Conservation (phyloP, 2,888 invertebrate genomes). For the Furcula furcula region DNA sequence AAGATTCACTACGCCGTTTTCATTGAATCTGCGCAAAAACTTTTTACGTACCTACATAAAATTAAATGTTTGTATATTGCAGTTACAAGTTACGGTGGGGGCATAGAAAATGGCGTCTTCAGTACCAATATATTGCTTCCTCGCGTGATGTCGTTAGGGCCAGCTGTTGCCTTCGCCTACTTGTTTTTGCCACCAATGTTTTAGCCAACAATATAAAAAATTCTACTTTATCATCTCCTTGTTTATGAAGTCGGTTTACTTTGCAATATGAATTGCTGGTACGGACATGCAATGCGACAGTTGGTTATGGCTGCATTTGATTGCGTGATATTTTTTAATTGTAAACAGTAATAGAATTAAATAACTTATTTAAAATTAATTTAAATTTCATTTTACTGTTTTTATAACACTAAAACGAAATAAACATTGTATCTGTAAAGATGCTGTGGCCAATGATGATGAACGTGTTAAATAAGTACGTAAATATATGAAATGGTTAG, state of each 20-base stretch:
- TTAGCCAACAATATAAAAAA: constrained; percentile 60
- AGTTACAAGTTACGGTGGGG: constrained; percentile 37
- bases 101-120: constrained; percentile 68
- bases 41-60: constrained; percentile 30
- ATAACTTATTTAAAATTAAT: too few relatives aligned
- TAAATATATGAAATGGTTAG: too few relatives aligned
- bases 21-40: constrained; percentile 9
- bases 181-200: constrained; percentile 64
- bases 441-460: too few relatives aligned
- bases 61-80: constrained; percentile 28
- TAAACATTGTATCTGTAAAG: too few relatives aligned
- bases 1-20: background rate
- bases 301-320: constrained; percentile 26
- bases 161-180: constrained; percentile 67
- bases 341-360: too few relatives aligned
- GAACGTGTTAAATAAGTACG: too few relatives aligned
- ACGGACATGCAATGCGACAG: constrained; percentile 39
- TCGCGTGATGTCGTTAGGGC: constrained; percentile 76
- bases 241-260: constrained; percentile 37
- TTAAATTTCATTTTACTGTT: too few relatives aligned
- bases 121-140: constrained; percentile 74
- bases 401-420: too few relatives aligned
- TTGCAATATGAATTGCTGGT: constrained; percentile 32
- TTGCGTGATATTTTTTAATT: constrained; percentile 18
- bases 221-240: constrained; percentile 56